Conservation (phyloP, 1,140 invertebrate species). For the Ericerus pela region DNA sequence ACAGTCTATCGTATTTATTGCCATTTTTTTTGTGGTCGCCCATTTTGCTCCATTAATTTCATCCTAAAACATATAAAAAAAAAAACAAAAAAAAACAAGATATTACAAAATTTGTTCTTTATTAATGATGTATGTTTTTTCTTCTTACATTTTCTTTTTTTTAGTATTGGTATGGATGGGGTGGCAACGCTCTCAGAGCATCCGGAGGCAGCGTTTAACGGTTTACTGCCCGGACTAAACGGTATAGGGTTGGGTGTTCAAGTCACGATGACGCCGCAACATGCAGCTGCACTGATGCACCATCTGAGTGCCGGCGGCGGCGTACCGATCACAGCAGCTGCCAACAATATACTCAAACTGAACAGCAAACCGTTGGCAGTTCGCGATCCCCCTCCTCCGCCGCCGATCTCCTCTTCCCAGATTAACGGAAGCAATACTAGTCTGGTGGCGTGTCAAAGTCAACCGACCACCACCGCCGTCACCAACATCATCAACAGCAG, state of each 20-base stretch:
- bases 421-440: conserved; percentile 27
- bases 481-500: conserved; percentile 24
- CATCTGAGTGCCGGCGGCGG: conserved; percentile 1
- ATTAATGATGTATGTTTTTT: background rate
- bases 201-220: conserved; percentile 23
- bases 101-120: background rate
- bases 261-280: conserved; percentile 15
- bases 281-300: background rate
- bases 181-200: conserved; percentile 24
- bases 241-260: conserved; percentile 18
- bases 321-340: conserved; percentile 10
- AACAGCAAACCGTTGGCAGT: conserved; percentile 6
- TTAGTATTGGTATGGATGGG: conserved; percentile 26
- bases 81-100: too few relatives aligned
- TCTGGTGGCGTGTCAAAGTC: conserved; percentile 26
- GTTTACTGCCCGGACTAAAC: conserved; percentile 19
- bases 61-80: too few relatives aligned
- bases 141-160: conserved; percentile 10
- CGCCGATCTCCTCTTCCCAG: background rate
- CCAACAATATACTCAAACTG: conserved; percentile 3
- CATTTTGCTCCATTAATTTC: too few relatives aligned
- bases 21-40: too few relatives aligned
- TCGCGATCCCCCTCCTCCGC: background rate
- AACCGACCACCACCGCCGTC: conserved; percentile 18
- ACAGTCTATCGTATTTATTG: conserved; percentile 35